Evolutionary conservation across 2,113 vertebrate species (phyloP), one percentile per base, ranked within the genome.

Genomic region (Austrofundulus limnaeus): DNA sequence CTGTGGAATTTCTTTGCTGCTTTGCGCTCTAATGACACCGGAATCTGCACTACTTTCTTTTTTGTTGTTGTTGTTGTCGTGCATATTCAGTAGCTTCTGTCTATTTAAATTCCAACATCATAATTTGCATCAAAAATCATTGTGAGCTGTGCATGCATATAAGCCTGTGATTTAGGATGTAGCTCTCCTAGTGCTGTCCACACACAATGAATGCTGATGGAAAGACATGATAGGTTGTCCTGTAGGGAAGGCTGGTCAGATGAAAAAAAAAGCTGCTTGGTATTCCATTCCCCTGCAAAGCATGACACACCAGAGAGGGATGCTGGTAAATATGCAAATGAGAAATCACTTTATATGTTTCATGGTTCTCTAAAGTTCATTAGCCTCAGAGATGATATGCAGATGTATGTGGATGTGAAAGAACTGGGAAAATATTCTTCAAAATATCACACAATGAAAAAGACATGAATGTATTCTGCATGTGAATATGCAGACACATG

Each of bases 121-220:
- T 70, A 62, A 77, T 78, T 81, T 85, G 64, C 70, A 78, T 84
- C 23, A 67, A 67, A 41, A 70, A 60, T 57, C 50, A 66, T 16
- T 77, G 75, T 56, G 58, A 61, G 41, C 23, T 7, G 38, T 10
- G 59, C 49, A 23, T 70, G 15, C 31, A 31, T 68, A 54, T 61
- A 48, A 64, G 58, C 61, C 23, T 70, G 21, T 16, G 39, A 31
- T 73, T 54, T 70, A 64, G 62, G 52, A 66, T 77, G 80, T 46
- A 59, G 47, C 64, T 78, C 68, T 84, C 63, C 28, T 0, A 66
- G 59, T 16, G 39, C 61, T 60, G 78, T 82, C 73, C 81, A 70
- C 83, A 82, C 73, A 83, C 76, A 79, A 71, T 77, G 79, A 80
- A 81, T 82, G 70, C 72, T 75, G 77, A 85, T 87, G 72, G 77